These are phyloP conservation scores for Daubentonia madagascariensis DNA, from an alignment of 2,113 vertebrate genomes.

Conservation along the genomic window DNA sequence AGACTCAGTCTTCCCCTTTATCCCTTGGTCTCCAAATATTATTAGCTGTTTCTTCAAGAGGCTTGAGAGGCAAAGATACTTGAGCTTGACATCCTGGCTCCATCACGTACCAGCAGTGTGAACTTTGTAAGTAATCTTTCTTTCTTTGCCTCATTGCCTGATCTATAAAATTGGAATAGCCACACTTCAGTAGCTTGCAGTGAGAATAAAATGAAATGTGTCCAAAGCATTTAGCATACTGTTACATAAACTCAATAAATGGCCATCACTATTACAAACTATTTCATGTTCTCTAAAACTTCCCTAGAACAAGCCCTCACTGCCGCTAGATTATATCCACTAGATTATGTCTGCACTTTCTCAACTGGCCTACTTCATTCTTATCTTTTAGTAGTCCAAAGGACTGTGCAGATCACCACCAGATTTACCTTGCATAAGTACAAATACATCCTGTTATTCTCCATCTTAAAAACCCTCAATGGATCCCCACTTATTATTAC, in stretches of 20 bases:
- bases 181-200: not conserved
- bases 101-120: not conserved
- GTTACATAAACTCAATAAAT: not conserved
- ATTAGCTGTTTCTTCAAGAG: constrained; percentile 7
- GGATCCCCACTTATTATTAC: not conserved
- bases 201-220: not conserved
- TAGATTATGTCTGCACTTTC: not conserved
- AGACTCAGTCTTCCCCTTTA: not conserved
- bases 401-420: not conserved
- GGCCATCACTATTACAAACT: not conserved
- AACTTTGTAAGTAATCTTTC: not conserved
- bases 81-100: not conserved
- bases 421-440: not conserved
- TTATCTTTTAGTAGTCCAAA: not conserved
- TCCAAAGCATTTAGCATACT: not conserved
- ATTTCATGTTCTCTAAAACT: not conserved
- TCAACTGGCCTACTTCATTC: not conserved
- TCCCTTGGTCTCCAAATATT: not conserved
- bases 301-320: not conserved
- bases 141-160: not conserved
- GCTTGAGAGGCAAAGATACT: not conserved
- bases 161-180: not conserved
- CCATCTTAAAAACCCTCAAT: not conserved
- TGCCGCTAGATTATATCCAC: not conserved
- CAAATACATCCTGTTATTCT: not conserved